phyloP scores from a whole-genome alignment of 2,797 vertebrate species.

The Characodon lateralis region DNA sequence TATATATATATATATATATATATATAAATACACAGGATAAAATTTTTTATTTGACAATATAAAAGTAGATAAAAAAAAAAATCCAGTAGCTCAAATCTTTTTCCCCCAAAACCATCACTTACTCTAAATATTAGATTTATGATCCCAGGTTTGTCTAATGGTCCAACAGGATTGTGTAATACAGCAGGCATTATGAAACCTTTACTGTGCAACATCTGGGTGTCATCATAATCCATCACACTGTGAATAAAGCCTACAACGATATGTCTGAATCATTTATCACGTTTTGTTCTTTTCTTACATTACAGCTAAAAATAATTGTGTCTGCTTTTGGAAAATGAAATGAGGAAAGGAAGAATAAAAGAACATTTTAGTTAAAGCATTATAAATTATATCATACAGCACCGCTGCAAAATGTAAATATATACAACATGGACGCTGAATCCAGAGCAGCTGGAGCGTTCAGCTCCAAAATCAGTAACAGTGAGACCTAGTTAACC shows the following conservation, averaged over 20 bases:
- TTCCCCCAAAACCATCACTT: slow-evolving; percentile 22
- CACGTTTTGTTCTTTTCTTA: slow-evolving; percentile 30
- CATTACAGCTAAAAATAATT: slow-evolving; percentile 28
- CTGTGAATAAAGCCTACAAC: slow-evolving; percentile 27
- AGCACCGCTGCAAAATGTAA: slow-evolving; percentile 60
- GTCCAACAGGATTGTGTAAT: slow-evolving; percentile 34
- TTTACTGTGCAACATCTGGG: slow-evolving; percentile 35
- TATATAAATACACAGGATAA: slow-evolving; percentile 26
- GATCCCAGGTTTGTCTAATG: slow-evolving; percentile 29
- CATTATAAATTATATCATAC: slow-evolving; percentile 65
- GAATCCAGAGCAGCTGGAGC: slow-evolving; percentile 50
- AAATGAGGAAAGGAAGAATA: slow-evolving; percentile 1
- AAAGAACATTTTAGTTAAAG: slow-evolving; percentile 23
- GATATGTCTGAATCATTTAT: slow-evolving; percentile 29
- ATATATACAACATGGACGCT: slow-evolving; percentile 62
- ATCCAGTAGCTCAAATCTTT: slow-evolving; percentile 37
- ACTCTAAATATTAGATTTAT: slow-evolving; percentile 48
- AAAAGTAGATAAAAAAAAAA: slow-evolving; percentile 43
- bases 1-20: slow-evolving; percentile 23
- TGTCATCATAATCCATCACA: slow-evolving; percentile 33
- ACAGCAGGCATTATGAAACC: slow-evolving; percentile 25
- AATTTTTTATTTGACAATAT: slow-evolving; percentile 18
- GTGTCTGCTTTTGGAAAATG: slow-evolving; percentile 20
- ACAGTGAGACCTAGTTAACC: slow-evolving; percentile 28
- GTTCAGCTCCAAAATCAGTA: slow-evolving; percentile 44